Percentiles rank a stretch among this genome's conserved stretches.
These are phyloP conservation scores for Meda fulgida DNA, from an alignment of 2,797 vertebrate species.

Conservation along the genomic window DNA sequence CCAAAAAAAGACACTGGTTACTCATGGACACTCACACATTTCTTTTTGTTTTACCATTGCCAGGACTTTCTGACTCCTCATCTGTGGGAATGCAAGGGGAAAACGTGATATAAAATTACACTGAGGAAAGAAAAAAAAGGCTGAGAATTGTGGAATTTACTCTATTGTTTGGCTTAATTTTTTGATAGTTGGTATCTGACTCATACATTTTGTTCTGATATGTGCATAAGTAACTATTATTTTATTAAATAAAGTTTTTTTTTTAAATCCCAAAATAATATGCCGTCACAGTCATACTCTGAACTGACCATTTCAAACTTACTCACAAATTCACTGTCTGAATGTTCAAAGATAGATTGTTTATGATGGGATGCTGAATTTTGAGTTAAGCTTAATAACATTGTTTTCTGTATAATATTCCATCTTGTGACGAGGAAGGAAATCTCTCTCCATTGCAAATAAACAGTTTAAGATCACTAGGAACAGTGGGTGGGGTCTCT, in stretches of 20 bases:
- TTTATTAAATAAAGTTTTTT: background rate
- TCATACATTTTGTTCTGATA: conserved; percentile 3
- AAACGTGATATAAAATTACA: background rate
- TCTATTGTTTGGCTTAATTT: background rate
- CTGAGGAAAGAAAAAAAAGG: background rate
- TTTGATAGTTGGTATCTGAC: background rate
- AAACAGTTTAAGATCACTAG: conserved; percentile 35
- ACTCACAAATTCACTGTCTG: background rate
- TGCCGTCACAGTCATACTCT: background rate
- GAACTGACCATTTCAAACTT: background rate
- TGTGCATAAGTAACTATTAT: background rate
- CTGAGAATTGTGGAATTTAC: conserved; percentile 28
- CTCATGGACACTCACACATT: background rate
- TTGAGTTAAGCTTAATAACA: background rate
- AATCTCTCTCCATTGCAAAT: conserved; percentile 27
- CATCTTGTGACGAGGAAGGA: conserved; percentile 16
- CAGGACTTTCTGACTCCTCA: background rate
- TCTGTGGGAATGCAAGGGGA: background rate
- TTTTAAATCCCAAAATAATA: background rate
- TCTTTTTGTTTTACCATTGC: background rate
- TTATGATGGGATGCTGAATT: background rate
- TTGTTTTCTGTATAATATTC: conserved; percentile 8
- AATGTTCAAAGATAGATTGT: background rate
- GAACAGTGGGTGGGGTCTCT: conserved; percentile 31
- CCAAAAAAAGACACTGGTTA: background rate